Base-by-base conservation (phyloP, 1,140 invertebrate genomes). In the Tyrophagus putrescentiae region DNA sequence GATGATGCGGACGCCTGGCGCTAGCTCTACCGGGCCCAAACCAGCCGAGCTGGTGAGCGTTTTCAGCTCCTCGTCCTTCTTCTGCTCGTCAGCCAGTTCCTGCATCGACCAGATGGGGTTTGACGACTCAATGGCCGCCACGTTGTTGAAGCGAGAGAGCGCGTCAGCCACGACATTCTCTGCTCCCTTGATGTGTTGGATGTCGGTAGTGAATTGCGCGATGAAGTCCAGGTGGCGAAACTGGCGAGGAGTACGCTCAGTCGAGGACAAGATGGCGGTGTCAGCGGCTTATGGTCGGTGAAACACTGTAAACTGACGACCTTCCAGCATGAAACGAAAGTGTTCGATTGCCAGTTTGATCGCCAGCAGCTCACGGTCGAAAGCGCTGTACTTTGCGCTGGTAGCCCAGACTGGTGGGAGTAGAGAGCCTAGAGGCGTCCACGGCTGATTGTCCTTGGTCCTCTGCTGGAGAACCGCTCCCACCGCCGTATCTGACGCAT, bases 141-240 rank as follows among this genome's bases (percentile, higher is more conserved):
- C 25, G 13, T 45, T 18, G 39, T 64, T 16, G 1, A 52, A 53
- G 4, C 45, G 44, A 7, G 53, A 53, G 11, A 64, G 32, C 1
- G 62, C 27, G 33, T 64, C 63, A 7, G 44, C 63, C 1, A 45
- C 53, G 23, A 53, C 42, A 52, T 75, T 75, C 1, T 68, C 60
- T 1, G 61, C 54, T 6, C 73, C 72, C 0, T 61, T 21, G 18
- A 75, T 65, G 62, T 73, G 66, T 13, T 60, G 44, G 32, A 75
- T 71, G 23, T 70, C 62, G 0, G 68, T 70, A 1, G 70, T 68
- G 59, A 70, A 73, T 63, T 73, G 69, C 0, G 65, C 64, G 9
- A 76, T 72, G n/a, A 63, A 71, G 60, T 73, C 67, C 0, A 75
- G 57, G 6, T 74, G 68, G 18, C 64, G 48, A 2, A 62, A 13